Conservation (phyloP, 2,797 vertebrate genomes). For the Arvicola amphibius region DNA sequence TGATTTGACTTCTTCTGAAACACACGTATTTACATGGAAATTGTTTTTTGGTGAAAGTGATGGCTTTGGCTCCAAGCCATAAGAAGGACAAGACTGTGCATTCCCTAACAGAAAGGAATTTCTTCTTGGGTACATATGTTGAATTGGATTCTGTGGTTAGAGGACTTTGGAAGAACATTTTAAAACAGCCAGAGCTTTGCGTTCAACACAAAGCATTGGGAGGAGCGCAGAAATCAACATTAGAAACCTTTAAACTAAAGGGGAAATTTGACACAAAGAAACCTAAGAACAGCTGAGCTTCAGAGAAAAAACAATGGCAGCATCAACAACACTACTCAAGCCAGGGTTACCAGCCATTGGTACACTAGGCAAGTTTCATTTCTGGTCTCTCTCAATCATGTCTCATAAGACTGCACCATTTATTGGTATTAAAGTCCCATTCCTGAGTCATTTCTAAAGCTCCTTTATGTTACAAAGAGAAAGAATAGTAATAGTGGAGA, state of each 20-base stretch:
- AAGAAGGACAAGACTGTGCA: neutral
- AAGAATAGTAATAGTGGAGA: neutral
- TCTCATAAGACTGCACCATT: neutral
- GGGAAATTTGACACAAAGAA: neutral
- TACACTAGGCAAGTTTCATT: neutral
- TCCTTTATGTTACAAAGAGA: neutral
- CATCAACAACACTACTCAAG: neutral
- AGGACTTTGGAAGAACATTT: conserved; percentile 45
- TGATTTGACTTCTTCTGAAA: conserved; percentile 57
- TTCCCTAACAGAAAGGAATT: neutral
- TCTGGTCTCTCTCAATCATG: neutral
- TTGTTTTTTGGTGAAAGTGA: conserved; percentile 53
- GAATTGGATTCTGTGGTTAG: neutral
- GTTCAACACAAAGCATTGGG: conserved; percentile 23
- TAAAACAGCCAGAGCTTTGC: conserved; percentile 23
- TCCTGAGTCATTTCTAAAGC: neutral
- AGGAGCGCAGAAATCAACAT: conserved; percentile 7
- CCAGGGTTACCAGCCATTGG: neutral
- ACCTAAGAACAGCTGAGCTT: neutral
- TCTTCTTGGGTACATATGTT: neutral
- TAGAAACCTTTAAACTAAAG: neutral
- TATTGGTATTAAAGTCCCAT: neutral
- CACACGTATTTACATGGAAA: conserved; percentile 8
- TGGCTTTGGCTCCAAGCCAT: conserved; percentile 36
- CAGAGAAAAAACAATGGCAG: neutral